Evolutionary conservation across 2,797 vertebrate genomes (phyloP), one percentile per base, ranked within the genome.

Genomic region (Rhincodon typus): DNA sequence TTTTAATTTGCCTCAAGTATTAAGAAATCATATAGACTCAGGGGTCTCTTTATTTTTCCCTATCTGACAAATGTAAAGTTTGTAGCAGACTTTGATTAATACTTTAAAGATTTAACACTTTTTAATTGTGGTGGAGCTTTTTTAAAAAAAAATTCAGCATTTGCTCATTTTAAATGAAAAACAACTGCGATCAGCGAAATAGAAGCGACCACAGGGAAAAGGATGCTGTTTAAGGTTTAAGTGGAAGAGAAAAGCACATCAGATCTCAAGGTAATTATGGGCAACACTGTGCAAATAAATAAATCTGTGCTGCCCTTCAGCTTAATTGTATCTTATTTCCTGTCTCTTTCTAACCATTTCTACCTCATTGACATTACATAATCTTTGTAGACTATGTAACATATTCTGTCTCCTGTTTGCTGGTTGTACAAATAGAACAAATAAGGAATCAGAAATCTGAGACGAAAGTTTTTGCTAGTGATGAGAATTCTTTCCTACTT

Each of bases 91-190:
- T 97, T 97, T 98, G 98, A 98, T 98, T 98, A 98, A 97, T 97
- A 97, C 97, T 97, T 98, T 97, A 98, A 98, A 98, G 97, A 98
- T 98, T 98, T 98, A 97, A 98, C 97, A 98, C 97, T 97, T 97
- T 98, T 98, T 98, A 98, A 98, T 97, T 98, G 97, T 98, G 97
- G 97, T 97, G 97, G 96, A 97, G 98, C 97, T 97, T 97, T 97
- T 97, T 97, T 96, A 97, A 21, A 2, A 7, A 0, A 38, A 77
- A 34, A 77, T 19, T 53, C 94, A 74, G 42, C 69, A 53, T 10
- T 74, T 50, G 21, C n/a, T n/a, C 90, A 74, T 19, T 77, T 95
- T 95, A 74, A 74, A 95, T 53, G 12, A 34, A n/a, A 74, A 94
- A 42, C 67, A 38, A 77, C 94, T 74, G 42, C 17, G 25, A 53